Percentiles rank a stretch among this genome's conserved stretches.
These are phyloP conservation scores for Spea bombifrons DNA, from an alignment of 2,113 vertebrate genomes.

Conservation along the genomic window DNA sequence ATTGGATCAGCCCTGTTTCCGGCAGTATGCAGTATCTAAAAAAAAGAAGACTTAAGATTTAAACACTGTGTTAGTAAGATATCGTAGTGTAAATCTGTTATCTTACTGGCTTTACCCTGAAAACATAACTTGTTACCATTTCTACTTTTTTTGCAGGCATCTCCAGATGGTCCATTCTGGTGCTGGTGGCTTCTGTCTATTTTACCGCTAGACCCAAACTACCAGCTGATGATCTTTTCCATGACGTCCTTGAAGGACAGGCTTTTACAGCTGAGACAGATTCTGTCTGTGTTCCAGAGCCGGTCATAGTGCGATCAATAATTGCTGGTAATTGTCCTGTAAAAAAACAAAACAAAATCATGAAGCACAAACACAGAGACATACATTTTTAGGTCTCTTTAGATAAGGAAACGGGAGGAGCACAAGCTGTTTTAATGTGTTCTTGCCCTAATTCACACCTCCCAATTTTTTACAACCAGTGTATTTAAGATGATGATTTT, in stretches of 20 bases:
- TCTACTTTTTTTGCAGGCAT: constrained; percentile 57
- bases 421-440: too few species aligned
- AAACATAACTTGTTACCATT: neutral
- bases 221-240: constrained; percentile 76
- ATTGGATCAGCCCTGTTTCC: too few species aligned
- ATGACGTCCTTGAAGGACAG: constrained; percentile 74
- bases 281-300: constrained; percentile 72
- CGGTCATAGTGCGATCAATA: neutral
- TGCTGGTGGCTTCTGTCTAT: constrained; percentile 80
- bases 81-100: neutral
- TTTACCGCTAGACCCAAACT: constrained; percentile 72
- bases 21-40: too few species aligned
- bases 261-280: constrained; percentile 71
- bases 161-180: constrained; percentile 70
- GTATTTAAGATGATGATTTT: too few species aligned
- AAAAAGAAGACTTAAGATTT: too few species aligned
- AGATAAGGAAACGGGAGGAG: too few species aligned
- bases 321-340: neutral
- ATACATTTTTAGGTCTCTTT: too few species aligned
- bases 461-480: too few species aligned
- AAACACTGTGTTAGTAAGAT: too few species aligned
- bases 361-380: neutral
- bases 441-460: too few species aligned
- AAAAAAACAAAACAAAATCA: neutral
- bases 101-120: neutral